Percentiles rank a stretch among this genome's conserved stretches.
Evolutionary conservation across 2,888 invertebrate genomes (phyloP).

Genomic region (Brachypterus glaber): DNA sequence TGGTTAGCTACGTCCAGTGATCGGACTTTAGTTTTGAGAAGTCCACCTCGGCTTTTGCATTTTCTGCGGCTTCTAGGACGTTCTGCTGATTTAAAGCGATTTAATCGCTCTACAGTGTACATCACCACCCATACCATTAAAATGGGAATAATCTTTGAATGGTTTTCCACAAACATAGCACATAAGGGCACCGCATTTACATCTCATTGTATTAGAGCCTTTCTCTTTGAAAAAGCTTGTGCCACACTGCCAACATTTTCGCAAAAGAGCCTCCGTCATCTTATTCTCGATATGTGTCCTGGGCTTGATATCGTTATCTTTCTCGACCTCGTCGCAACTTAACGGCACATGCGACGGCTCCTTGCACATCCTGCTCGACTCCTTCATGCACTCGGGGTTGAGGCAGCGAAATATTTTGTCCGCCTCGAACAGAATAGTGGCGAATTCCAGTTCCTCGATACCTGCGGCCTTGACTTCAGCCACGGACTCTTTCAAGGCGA

Average conservation of each 20-base stretch:
- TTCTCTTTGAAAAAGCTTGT: conserved; percentile 43
- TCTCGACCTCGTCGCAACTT: conserved; percentile 40
- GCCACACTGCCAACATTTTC: conserved; percentile 38
- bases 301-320: conserved; percentile 33
- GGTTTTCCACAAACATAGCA: conserved; percentile 46
- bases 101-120: no score
- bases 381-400: conserved; percentile 46
- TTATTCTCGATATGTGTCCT: conserved; percentile 43
- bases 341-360: conserved; percentile 44
- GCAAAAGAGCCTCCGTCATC: conserved; percentile 41
- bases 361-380: conserved; percentile 43
- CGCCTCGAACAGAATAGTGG: conserved; percentile 38
- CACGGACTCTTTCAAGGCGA: conserved; percentile 40
- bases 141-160: conserved; percentile 45
- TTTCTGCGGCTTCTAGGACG: no score
- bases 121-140: conserved; percentile 37
- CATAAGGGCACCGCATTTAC: conserved; percentile 44
- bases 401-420: conserved; percentile 43
- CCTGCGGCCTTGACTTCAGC: conserved; percentile 44
- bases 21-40: no score
- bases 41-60: no score
- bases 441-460: conserved; percentile 46
- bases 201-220: conserved; percentile 48
- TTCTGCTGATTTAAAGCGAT: no score
- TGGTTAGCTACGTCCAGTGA: no score